Conservation (phyloP, 2,113 vertebrate species). For the Strix aluco region DNA sequence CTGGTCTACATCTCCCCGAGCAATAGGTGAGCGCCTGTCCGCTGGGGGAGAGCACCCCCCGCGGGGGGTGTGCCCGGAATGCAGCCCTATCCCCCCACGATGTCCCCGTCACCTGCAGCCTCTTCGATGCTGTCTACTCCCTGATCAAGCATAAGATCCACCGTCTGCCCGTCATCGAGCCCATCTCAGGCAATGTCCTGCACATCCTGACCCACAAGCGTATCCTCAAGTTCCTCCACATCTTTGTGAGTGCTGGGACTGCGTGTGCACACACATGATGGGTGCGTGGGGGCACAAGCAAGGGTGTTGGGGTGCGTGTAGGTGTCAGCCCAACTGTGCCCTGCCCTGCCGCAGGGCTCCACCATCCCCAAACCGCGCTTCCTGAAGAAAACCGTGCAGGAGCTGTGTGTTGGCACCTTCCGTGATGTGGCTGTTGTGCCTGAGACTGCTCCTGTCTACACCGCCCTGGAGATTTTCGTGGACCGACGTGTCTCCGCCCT, state of each 20-base stretch:
- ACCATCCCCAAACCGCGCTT: constrained; percentile 85
- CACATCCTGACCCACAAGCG: constrained; percentile 96
- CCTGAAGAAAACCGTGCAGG: constrained; percentile 81
- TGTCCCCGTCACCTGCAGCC: constrained; percentile 70
- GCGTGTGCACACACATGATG: fast-evolving
- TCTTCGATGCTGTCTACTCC: constrained; percentile 91
- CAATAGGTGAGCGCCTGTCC: constrained; percentile 78
- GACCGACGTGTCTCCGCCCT: constrained; percentile 91
- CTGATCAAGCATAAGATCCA: constrained; percentile 96
- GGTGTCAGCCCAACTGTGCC: neutral
- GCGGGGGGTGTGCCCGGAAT: fast-evolving
- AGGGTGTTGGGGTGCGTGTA: neutral
- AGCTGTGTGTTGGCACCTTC: constrained; percentile 91
- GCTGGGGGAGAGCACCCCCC: neutral
- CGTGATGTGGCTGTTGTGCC: constrained; percentile 85
- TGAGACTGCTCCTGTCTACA: constrained; percentile 81
- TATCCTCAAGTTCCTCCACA: constrained; percentile 94
- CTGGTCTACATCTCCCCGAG: constrained; percentile 89
- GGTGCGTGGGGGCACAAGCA: neutral
- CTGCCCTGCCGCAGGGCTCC: constrained; percentile 68
- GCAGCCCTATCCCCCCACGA: neutral
- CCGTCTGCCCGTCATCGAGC: constrained; percentile 93
- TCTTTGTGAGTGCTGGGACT: constrained; percentile 79
- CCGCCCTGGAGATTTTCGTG: constrained; percentile 90
- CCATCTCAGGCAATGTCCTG: constrained; percentile 87